phyloP scores from a whole-genome alignment of 2,113 vertebrate genomes.

The Hemichromis elongatus region DNA sequence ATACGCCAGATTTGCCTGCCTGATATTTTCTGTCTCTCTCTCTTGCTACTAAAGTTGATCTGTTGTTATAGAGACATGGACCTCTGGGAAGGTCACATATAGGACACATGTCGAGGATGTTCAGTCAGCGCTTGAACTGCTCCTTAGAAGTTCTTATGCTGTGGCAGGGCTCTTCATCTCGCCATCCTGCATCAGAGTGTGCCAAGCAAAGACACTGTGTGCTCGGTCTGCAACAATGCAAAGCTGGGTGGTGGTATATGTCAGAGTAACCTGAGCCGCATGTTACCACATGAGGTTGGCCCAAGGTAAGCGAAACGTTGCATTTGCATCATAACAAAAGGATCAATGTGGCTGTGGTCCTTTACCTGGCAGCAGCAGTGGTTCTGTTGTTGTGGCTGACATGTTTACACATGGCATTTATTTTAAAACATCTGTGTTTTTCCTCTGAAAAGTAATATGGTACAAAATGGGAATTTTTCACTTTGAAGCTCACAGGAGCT shows the following conservation, averaged over 20 bases:
- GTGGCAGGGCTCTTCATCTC: not conserved
- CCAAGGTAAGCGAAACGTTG: not conserved
- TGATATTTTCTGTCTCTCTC: not conserved
- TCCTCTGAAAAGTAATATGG: not conserved
- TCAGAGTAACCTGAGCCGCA: not conserved
- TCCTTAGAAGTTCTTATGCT: not conserved
- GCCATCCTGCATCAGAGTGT: not conserved
- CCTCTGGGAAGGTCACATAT: not conserved
- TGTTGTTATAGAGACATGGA: not conserved
- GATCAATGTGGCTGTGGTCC: not conserved
- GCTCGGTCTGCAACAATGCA: not conserved
- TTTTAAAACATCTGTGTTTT: not conserved
- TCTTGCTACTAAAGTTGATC: not conserved
- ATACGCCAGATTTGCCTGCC: too few relatives aligned
- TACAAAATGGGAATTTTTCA: not conserved
- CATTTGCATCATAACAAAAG: not conserved
- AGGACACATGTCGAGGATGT: not conserved
- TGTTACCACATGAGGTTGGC: not conserved
- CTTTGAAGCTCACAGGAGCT: not conserved
- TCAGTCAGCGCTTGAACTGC: not conserved
- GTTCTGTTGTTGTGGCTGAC: not conserved
- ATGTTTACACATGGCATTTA: not conserved
- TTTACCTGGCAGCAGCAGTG: not conserved
- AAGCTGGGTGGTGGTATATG: not conserved
- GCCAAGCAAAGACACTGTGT: not conserved